Percentiles rank a stretch among this genome's conserved stretches.
Conservation (phyloP, 2,797 vertebrate genomes). For the Pangasius sanitwongsei region DNA sequence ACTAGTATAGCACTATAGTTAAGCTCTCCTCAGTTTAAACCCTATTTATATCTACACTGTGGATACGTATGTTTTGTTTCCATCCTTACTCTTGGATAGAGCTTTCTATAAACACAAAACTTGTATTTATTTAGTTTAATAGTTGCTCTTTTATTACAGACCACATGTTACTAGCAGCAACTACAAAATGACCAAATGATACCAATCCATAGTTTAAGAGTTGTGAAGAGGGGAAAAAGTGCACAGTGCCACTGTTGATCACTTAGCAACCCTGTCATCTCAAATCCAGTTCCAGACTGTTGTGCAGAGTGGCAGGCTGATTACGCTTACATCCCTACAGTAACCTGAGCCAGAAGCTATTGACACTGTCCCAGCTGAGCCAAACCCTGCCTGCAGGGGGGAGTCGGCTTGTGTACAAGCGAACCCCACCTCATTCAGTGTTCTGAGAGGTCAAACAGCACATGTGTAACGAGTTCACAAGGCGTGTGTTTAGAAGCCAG, state of each 20-base stretch:
- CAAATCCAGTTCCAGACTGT: conserved; percentile 37
- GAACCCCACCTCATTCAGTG: conserved; percentile 53
- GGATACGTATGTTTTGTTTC: not conserved
- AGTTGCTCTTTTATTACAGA: conserved; percentile 5
- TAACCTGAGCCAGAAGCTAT: conserved; percentile 40
- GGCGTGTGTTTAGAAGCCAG: conserved; percentile 42
- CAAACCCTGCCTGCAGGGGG: conserved; percentile 38
- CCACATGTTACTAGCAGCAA: not conserved
- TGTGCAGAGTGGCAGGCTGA: conserved; percentile 33
- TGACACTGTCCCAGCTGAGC: conserved; percentile 49
- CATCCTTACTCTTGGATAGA: not conserved
- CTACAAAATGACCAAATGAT: not conserved
- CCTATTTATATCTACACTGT: not conserved
- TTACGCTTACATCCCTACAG: conserved; percentile 29
- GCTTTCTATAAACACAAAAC: not conserved
- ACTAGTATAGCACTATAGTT: not conserved
- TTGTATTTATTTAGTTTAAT: not conserved
- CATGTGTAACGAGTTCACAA: conserved; percentile 31
- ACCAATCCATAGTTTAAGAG: not conserved
- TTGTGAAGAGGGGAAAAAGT: conserved; percentile 12
- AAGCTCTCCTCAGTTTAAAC: not conserved
- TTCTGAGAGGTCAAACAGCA: conserved; percentile 50
- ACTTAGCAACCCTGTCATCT: conserved; percentile 46
- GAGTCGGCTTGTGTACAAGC: conserved; percentile 50
- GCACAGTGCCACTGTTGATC: conserved; percentile 23